These are phyloP conservation scores for Petrocephalus microphthalmus DNA, from an alignment of 2,113 vertebrate species.

Conservation along the genomic window DNA sequence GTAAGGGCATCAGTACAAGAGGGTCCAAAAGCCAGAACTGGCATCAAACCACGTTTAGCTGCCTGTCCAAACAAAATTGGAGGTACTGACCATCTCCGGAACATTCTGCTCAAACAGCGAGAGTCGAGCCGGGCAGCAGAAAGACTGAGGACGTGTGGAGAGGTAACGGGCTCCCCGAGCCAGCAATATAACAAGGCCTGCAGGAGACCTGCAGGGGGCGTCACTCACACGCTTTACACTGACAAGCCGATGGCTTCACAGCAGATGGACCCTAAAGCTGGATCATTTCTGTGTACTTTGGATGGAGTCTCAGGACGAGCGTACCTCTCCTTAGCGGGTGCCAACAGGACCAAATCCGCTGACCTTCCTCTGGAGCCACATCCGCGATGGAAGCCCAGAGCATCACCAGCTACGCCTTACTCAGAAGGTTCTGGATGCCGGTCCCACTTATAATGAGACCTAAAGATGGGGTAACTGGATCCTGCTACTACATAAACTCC, in stretches of 20 bases:
- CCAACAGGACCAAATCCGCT: not conserved
- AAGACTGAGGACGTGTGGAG: not conserved
- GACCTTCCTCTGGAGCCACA: not conserved
- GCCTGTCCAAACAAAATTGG: not conserved
- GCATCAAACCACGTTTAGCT: not conserved
- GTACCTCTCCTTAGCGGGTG: not conserved
- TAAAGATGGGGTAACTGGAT: not conserved
- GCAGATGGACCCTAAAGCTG: not conserved
- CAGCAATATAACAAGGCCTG: not conserved
- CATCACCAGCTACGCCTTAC: not conserved
- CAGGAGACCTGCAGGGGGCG: not conserved
- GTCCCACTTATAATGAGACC: not conserved
- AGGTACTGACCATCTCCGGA: not conserved
- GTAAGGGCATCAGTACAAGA: not conserved
- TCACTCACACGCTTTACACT: not conserved
- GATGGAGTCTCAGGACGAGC: not conserved
- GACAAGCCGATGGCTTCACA: not conserved
- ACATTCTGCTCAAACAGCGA: not conserved
- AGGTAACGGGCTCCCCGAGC: not conserved
- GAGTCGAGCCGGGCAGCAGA: not conserved
- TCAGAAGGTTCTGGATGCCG: not conserved
- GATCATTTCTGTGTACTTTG: not conserved
- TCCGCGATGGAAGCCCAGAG: not conserved
- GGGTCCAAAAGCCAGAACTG: not conserved
- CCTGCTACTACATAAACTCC: not conserved